These are phyloP conservation scores for Salminus brasiliensis DNA, from an alignment of 2,113 vertebrate species.

Conservation along the genomic window DNA sequence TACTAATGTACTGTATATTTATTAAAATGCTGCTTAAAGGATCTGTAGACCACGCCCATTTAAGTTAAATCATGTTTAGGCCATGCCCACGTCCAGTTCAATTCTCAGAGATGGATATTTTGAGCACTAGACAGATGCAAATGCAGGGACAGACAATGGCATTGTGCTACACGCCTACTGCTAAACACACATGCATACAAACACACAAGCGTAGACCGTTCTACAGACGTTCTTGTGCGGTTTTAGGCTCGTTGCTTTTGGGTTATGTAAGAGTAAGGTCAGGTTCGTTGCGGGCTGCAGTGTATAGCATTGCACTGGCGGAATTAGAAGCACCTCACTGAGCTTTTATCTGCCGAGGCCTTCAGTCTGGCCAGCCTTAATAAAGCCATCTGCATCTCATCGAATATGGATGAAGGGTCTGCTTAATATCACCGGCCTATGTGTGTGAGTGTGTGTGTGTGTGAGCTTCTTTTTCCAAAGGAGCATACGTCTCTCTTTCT, in stretches of 20 bases:
- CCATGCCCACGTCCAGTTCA: too few species aligned
- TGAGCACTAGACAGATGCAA: too few species aligned
- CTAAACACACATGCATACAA: too few species aligned
- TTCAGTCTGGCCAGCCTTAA: slow-evolving; percentile 70
- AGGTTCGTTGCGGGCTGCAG: not conserved
- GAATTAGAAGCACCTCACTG: slow-evolving; percentile 25
- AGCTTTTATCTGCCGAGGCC: slow-evolving; percentile 62
- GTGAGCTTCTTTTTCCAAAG: slow-evolving; percentile 10
- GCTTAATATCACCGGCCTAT: slow-evolving; percentile 57
- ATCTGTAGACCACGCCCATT: too few species aligned
- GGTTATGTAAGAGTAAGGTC: not conserved
- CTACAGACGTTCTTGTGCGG: not conserved
- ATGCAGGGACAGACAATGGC: too few species aligned
- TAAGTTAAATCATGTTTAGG: too few species aligned
- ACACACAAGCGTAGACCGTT: not conserved
- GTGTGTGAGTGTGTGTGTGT: not conserved
- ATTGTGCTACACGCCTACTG: too few species aligned
- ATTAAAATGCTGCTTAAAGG: too few species aligned
- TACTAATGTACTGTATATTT: too few species aligned
- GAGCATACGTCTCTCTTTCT: not conserved
- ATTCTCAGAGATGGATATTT: too few species aligned
- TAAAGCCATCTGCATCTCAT: slow-evolving; percentile 78
- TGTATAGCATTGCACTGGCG: not conserved
- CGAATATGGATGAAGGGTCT: slow-evolving; percentile 74
- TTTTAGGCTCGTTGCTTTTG: not conserved